These are phyloP conservation scores for Delphinapterus leucas DNA, from an alignment of 2,113 vertebrate genomes.

Conservation along the genomic window DNA sequence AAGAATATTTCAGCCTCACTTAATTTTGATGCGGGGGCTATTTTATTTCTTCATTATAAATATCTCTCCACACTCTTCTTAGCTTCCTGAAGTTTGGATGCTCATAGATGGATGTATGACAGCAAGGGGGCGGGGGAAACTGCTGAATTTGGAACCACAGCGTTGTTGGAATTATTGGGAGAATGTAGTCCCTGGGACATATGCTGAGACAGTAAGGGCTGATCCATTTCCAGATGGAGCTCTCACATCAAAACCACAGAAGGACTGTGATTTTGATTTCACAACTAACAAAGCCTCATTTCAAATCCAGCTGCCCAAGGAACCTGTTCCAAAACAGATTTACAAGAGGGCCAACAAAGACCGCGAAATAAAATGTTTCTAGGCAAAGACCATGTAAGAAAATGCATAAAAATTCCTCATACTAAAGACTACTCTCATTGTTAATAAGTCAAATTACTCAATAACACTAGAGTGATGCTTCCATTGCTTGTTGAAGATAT, in stretches of 20 bases:
- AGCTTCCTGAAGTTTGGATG: constrained; percentile 14
- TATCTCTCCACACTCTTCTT: background rate
- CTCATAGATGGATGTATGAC: background rate
- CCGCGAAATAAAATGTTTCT: background rate
- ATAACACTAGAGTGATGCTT: background rate
- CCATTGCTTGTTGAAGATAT: background rate
- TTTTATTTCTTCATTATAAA: constrained; percentile 31
- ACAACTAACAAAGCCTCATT: constrained; percentile 53
- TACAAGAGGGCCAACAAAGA: constrained; percentile 45
- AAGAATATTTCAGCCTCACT: background rate
- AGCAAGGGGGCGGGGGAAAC: constrained; percentile 8
- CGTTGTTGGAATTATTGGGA: constrained; percentile 11
- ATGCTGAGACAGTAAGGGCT: constrained; percentile 1
- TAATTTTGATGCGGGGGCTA: background rate
- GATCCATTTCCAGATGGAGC: constrained; percentile 47
- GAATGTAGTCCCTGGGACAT: constrained; percentile 40
- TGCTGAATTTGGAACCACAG: constrained; percentile 25
- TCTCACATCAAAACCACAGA: constrained; percentile 40
- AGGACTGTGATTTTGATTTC: constrained; percentile 51
- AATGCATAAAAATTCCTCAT: background rate
- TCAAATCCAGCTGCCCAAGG: constrained; percentile 65
- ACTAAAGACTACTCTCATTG: background rate
- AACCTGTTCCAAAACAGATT: constrained; percentile 61
- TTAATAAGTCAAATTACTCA: background rate
- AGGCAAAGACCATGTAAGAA: background rate